These are phyloP conservation scores for Nothobranchius furzeri DNA, from an alignment of 2,113 vertebrate species.

Conservation along the genomic window DNA sequence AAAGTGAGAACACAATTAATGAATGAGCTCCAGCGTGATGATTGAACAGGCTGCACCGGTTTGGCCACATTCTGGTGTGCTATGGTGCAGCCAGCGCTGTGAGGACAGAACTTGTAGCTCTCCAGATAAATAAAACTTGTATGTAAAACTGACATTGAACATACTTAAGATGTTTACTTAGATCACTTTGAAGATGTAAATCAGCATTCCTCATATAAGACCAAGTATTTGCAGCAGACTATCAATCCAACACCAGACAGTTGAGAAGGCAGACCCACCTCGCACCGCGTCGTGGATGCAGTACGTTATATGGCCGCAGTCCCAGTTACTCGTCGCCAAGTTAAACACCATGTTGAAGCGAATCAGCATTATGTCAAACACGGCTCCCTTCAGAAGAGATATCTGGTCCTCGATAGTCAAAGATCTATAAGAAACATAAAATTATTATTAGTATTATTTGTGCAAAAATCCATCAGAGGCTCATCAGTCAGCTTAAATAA, in stretches of 20 bases:
- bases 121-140: too few relatives aligned
- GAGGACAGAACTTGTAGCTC: too few relatives aligned
- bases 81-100: too few relatives aligned
- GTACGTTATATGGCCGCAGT: slow-evolving; percentile 49
- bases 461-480: too few relatives aligned
- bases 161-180: too few relatives aligned
- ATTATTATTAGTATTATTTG: not conserved
- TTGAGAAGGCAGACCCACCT: slow-evolving; percentile 24
- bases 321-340: slow-evolving; percentile 33
- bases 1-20: not conserved
- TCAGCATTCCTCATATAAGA: not conserved
- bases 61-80: slow-evolving; percentile 20
- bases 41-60: slow-evolving; percentile 12
- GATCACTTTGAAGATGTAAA: too few relatives aligned
- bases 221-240: not conserved
- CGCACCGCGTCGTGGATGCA: slow-evolving; percentile 51
- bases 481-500: too few relatives aligned
- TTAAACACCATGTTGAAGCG: slow-evolving; percentile 66
- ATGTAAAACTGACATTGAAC: too few relatives aligned
- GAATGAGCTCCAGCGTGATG: not conserved
- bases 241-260: not conserved
- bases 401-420: slow-evolving; percentile 57
- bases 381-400: slow-evolving; percentile 53
- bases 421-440: slow-evolving; percentile 31
- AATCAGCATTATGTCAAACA: slow-evolving; percentile 60